Evolutionary conservation across 2,888 invertebrate species (phyloP), one percentile per base, ranked within the genome.

Genomic region (Epinotia brunnichana): DNA sequence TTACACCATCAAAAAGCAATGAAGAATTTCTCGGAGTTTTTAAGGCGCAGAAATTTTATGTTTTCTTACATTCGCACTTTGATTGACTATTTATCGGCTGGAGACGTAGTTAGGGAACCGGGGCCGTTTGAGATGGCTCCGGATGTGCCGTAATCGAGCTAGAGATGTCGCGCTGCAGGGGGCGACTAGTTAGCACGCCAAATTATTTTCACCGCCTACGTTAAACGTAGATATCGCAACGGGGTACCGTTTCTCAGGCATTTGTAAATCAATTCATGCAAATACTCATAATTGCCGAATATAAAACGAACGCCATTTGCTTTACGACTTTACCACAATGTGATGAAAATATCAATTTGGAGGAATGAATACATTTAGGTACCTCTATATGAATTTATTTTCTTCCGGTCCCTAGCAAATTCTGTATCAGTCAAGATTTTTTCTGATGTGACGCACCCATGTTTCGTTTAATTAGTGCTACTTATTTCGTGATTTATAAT

Each of bases 151-250:
- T 68, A 75, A 64, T 68, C 74, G 72, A 73, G 75, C 70, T 69
- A 78, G 79, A 80, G 77, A 82, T 84, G 85, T 88, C 84, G 79
- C 87, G 78, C 88, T 68, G 80, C 84, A 77, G 88, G 90, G 78
- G 82, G 78, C 81, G 69, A 77, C 79, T 82, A 83, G 85, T 87
- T 87, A 86, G 84, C 82, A 81, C 81, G 86, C 86, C 85, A 86
- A 90, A 89, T 89, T 88, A 86, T 86, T 86, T 85, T 84, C 75
- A 77, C 81, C 86, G 84, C 88, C 90, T 80, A 86, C 87, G 79
- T 74, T 63, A 68, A 68, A 57, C 19, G 39, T 64, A 54, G 64
- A 53, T 54, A 66, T 66, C 66, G 21, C 66, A 21, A 66, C 54
- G 41, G 35, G 56, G 17, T 17, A 67, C 21, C 67, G 21, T 48